phyloP scores from a whole-genome alignment of 1,140 invertebrate species.

The Drosophila truncata region DNA sequence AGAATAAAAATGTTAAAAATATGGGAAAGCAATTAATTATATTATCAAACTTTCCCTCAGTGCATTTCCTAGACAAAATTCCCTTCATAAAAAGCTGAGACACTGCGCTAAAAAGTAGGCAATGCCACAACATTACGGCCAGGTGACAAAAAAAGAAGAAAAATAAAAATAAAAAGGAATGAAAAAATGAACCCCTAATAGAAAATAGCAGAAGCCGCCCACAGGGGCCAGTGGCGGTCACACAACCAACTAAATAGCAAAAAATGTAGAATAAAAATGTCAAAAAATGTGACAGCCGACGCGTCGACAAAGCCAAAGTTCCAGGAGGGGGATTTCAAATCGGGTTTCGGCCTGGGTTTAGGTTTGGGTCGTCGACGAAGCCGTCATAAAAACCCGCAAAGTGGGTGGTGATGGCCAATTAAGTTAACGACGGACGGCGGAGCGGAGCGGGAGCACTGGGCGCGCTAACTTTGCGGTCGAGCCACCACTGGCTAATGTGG shows the following conservation, averaged over 20 bases:
- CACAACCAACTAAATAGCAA: constrained; percentile 63
- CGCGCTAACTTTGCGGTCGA: constrained; percentile 76
- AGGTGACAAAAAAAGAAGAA: constrained; percentile 68
- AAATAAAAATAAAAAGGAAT: constrained; percentile 31
- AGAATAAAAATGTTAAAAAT: too few species aligned
- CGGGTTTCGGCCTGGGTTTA: constrained; percentile 8
- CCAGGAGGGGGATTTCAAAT: neutral
- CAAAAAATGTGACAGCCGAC: constrained; percentile 77
- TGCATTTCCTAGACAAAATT: constrained; percentile 4
- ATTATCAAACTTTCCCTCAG: neutral
- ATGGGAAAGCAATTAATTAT: too few species aligned
- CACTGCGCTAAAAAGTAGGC: constrained; percentile 71
- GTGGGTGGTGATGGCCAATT: constrained; percentile 84
- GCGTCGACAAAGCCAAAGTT: constrained; percentile 59
- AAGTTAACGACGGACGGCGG: constrained; percentile 75
- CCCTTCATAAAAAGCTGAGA: constrained; percentile 27
- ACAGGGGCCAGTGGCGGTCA: constrained; percentile 3
- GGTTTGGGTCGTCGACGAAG: constrained; percentile 33
- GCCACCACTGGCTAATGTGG: constrained; percentile 49
- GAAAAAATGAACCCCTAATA: constrained; percentile 45
- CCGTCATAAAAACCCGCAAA: constrained; percentile 80
- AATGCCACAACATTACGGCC: constrained; percentile 60
- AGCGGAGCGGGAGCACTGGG: constrained; percentile 37
- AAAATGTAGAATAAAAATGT: constrained; percentile 81
- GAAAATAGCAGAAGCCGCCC: constrained; percentile 30